Evolutionary conservation across 53 echinoderm and acorn worm species (phyloP).

Genomic region (Pentamera pediparva): DNA sequence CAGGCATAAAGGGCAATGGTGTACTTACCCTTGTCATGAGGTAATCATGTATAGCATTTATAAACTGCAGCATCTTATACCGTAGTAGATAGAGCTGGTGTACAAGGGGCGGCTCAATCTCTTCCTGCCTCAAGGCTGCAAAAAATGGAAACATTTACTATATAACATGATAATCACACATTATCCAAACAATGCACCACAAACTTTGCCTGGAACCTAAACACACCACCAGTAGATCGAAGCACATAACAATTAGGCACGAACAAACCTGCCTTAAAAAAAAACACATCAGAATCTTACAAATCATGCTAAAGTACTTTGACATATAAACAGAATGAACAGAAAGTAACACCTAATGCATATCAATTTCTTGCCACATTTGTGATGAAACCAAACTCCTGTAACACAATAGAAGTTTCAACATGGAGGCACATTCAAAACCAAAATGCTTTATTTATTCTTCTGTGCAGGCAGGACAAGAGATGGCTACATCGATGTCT

Average conservation of each 20-base stretch:
- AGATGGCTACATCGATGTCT: no score
- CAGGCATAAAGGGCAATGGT: neutral
- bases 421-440: neutral
- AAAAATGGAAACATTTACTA: no score
- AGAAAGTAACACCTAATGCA: neutral
- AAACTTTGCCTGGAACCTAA: no score
- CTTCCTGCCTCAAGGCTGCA: no score
- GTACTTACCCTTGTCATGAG: constrained; percentile 94
- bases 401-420: neutral
- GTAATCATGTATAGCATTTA: constrained; percentile 83
- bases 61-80: constrained; percentile 79
- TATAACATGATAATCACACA: no score
- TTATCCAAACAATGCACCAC: no score
- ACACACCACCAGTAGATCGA: no score
- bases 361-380: neutral
- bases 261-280: neutral
- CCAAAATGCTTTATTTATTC: no score
- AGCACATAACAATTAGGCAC: no score
- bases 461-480: no score
- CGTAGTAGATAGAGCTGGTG: constrained; percentile 72
- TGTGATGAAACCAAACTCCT: neutral
- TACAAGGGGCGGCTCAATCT: constrained; percentile 38
- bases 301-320: neutral
- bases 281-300: neutral
- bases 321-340: neutral